A percentile compares a stretch with the other conserved stretches of the same genome.
Conservation (phyloP, 1,140 invertebrate species). For the Nephotettix cincticeps region DNA sequence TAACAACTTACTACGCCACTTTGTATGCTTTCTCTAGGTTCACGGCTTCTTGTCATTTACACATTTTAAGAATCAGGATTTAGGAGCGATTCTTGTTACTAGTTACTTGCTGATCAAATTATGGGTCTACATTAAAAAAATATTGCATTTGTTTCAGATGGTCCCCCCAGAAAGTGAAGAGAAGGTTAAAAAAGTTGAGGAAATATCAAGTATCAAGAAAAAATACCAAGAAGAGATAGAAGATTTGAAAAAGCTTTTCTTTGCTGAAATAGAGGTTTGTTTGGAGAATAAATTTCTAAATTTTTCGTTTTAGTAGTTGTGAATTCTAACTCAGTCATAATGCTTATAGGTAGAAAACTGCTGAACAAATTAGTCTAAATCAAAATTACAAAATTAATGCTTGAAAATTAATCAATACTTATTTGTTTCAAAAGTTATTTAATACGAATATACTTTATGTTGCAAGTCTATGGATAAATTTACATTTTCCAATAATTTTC, state of each 20-base stretch:
- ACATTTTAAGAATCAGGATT: background rate
- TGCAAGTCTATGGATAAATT: too few relatives aligned
- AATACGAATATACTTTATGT: background rate
- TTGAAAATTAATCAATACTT: background rate
- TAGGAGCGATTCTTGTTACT: background rate
- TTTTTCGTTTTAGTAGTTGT: background rate
- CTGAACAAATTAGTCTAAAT: background rate
- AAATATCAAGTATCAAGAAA: background rate
- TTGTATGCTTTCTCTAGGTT: background rate
- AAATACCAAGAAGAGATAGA: background rate
- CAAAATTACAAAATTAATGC: background rate
- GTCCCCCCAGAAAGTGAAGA: background rate
- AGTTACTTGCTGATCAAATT: background rate
- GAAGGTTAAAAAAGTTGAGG: background rate
- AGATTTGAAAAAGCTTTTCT: background rate
- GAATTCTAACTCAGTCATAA: background rate
- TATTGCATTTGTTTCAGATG: background rate
- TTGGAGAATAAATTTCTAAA: background rate
- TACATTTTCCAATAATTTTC: too few relatives aligned
- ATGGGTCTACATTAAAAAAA: background rate
- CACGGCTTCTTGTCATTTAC: background rate
- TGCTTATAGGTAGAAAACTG: background rate
- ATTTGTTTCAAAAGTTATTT: background rate
- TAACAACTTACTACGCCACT: background rate
- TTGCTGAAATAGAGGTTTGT: background rate